Evolutionary conservation across 2,113 vertebrate species (phyloP), one percentile per base, ranked within the genome.

Genomic region (Festucalex cinctus): DNA sequence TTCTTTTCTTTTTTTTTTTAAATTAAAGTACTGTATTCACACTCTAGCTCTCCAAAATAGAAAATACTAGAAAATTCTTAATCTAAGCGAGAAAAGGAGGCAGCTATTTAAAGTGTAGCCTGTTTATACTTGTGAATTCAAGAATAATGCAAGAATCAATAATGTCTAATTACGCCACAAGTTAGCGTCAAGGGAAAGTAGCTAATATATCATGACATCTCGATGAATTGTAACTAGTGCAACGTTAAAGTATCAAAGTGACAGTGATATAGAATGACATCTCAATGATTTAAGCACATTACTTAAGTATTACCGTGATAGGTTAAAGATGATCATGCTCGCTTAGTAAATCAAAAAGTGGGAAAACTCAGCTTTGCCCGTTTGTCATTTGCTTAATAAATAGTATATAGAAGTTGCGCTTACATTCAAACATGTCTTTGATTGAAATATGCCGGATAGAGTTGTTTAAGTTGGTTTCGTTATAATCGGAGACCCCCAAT

Each of bases 391-490:
- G 16, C 16, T 32, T 32, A 32, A 32, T 32, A 32, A 32, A 2
- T 32, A 4, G 28, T 32, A 32, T 2, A 32, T 32, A 4, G 28
- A 32, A 2, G 28, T 32, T 32, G 28, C 28, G 28, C 28, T 32
- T 32, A 32, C 28, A 32, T 57, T 57, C 26, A 56, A 56, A 57
- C 54, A 57, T 19, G 54, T 16, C 54, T 57, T 57, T 57, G 54
- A 32, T 57, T 6, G 3, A 57, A 57, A 57, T 32, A 3, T 57
- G 22, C 12, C 24, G 26, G 6, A 39, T 39, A 9, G 37, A 41
- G 39, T 13, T 41, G 39, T 41, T 41, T 13, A 13, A 41, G 13
- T 41, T 12, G 39, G 9, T 41, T 41, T 41, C 51, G 9, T 57
- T 32, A 32, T 57, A 6, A 57, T 57, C 3, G 32, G 26, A 14